Percentiles rank a stretch among this genome's conserved stretches.
Conservation (phyloP, 2,888 invertebrate genomes). For the Mycalesis mineus region DNA sequence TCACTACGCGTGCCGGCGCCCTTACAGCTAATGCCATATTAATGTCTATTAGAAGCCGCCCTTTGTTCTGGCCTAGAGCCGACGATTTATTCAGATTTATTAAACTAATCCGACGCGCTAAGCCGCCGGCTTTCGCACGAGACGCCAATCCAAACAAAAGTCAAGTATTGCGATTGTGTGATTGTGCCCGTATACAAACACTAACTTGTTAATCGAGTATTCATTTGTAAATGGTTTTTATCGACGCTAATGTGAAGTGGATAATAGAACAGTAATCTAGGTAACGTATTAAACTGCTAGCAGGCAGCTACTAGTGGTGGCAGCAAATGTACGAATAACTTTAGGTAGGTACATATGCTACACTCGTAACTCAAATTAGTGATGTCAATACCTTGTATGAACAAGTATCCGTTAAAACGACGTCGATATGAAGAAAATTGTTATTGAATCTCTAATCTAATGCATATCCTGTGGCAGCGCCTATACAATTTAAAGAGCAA, state of each 20-base stretch:
- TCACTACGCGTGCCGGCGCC: slow-evolving; percentile 64
- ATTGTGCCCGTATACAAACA: slow-evolving; percentile 15
- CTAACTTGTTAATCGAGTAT: slow-evolving; percentile 3
- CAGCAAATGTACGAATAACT: not conserved
- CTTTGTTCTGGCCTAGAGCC: slow-evolving; percentile 57
- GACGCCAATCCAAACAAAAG: slow-evolving; percentile 44
- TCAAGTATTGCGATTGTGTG: slow-evolving; percentile 33
- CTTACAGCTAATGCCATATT: slow-evolving; percentile 72
- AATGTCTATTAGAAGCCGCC: slow-evolving; percentile 69
- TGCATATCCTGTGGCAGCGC: not conserved
- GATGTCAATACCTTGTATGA: not conserved
- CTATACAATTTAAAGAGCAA: not conserved
- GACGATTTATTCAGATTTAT: slow-evolving; percentile 68
- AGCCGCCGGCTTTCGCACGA: slow-evolving; percentile 57
- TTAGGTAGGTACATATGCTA: not conserved
- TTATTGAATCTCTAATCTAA: not conserved
- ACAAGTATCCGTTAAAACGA: no score
- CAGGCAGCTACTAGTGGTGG: no score
- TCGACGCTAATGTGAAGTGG: not conserved
- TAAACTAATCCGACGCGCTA: slow-evolving; percentile 58
- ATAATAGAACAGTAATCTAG: slow-evolving; percentile 6
- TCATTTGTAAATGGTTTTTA: slow-evolving; percentile 1
- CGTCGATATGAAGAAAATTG: not conserved
- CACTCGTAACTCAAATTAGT: not conserved
- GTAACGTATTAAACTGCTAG: no score